Conservation (phyloP, 2,113 vertebrate species). For the Semnornis frantzii region DNA sequence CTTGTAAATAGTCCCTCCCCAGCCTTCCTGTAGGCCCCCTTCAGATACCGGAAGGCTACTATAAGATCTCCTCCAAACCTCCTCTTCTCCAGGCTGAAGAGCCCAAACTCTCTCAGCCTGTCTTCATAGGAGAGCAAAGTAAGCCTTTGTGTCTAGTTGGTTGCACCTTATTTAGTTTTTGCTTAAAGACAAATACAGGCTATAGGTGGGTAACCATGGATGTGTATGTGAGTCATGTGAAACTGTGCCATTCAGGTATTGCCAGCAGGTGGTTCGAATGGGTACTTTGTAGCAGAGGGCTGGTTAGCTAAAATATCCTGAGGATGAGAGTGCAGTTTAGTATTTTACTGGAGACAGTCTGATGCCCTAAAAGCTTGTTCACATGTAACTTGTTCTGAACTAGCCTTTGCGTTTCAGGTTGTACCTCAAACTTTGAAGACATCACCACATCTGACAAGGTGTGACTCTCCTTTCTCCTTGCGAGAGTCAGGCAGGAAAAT, state of each 20-base stretch:
- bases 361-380: not conserved
- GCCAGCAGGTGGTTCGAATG: not conserved
- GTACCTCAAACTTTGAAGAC: not conserved
- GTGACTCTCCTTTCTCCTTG: not conserved
- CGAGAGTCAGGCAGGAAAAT: not conserved
- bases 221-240: not conserved
- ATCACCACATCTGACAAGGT: not conserved
- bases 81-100: too few relatives aligned
- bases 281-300: not conserved
- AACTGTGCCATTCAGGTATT: not conserved
- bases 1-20: too few relatives aligned
- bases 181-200: not conserved
- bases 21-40: too few relatives aligned
- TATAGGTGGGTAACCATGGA: not conserved
- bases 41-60: too few relatives aligned
- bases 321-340: not conserved
- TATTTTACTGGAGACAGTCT: not conserved
- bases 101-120: too few relatives aligned
- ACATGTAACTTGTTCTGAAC: not conserved
- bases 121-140: too few relatives aligned
- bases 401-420: not conserved
- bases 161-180: not conserved
- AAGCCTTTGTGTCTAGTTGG: not conserved
- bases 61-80: too few relatives aligned
- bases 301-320: not conserved